phyloP scores from a whole-genome alignment of 2,797 vertebrate species.

The Cyclopterus lumpus region DNA sequence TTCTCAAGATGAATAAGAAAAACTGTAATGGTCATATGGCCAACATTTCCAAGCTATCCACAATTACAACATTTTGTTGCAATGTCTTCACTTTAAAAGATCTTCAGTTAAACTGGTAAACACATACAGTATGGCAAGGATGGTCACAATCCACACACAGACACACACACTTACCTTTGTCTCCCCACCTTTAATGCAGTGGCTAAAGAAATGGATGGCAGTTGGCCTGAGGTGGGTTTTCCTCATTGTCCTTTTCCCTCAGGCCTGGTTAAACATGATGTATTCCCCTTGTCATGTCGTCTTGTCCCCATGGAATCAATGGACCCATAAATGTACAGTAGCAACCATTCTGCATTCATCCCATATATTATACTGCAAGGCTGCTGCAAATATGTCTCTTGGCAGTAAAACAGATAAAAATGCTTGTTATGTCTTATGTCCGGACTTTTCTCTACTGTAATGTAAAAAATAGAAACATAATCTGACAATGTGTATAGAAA shows the following conservation, averaged over 20 bases:
- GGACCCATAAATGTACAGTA: conserved; percentile 44
- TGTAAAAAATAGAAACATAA: neutral
- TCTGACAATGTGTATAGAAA: neutral
- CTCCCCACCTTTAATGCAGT: conserved; percentile 7
- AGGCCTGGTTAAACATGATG: conserved; percentile 65
- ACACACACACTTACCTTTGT: neutral
- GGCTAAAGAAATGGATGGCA: conserved; percentile 12
- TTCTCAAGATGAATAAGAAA: neutral
- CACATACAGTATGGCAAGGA: neutral
- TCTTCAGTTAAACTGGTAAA: neutral
- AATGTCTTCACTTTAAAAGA: neutral
- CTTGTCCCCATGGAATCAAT: conserved; percentile 52
- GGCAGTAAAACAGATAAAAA: neutral
- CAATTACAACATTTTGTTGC: neutral
- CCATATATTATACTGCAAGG: conserved; percentile 22
- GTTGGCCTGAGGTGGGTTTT: conserved; percentile 25
- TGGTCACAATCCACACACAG: conserved; percentile 5
- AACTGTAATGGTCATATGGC: neutral
- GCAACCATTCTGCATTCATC: conserved; percentile 21
- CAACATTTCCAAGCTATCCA: neutral
- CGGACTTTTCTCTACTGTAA: neutral
- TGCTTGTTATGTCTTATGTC: neutral
- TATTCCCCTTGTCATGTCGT: conserved; percentile 58
- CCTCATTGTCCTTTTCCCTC: conserved; percentile 36
- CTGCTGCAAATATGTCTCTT: neutral